These are phyloP conservation scores for Diachasmimorpha longicaudata DNA, from an alignment of 1,140 invertebrate genomes.

Conservation along the genomic window DNA sequence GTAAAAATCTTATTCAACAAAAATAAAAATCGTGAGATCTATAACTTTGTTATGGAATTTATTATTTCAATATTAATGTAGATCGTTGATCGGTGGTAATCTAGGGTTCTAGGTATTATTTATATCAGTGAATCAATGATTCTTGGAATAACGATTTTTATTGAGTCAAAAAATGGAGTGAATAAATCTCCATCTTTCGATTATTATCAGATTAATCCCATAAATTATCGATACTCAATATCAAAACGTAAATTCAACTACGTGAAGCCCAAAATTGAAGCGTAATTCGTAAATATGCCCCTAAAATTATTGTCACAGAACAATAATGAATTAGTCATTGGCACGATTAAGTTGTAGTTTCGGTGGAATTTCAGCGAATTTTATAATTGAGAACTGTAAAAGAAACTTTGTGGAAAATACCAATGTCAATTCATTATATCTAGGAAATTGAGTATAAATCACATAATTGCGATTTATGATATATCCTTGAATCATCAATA, in stretches of 20 bases:
- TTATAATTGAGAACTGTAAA: too few relatives aligned
- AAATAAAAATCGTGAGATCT: conserved; percentile 6
- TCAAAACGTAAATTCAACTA: background rate
- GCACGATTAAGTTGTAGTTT: background rate
- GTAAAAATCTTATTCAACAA: background rate
- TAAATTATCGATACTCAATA: too few relatives aligned
- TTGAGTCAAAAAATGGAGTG: too few relatives aligned
- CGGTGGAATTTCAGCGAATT: too few relatives aligned
- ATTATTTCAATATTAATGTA: background rate
- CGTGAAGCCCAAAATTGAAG: background rate
- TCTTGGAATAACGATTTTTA: background rate
- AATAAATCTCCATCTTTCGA: too few relatives aligned
- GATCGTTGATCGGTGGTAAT: background rate
- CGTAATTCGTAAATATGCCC: background rate
- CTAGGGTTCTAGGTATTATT: background rate
- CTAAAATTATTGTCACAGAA: conserved; percentile 5
- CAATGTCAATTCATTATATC: too few relatives aligned
- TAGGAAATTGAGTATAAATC: too few relatives aligned
- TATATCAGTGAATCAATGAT: background rate
- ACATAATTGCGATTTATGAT: too few relatives aligned
- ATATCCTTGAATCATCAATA: too few relatives aligned
- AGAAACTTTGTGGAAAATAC: too few relatives aligned
- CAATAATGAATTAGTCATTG: background rate
- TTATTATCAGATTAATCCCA: too few relatives aligned
- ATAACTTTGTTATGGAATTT: background rate